Conservation (phyloP, 2,113 vertebrate genomes). For the Erythrocercus mccallii region DNA sequence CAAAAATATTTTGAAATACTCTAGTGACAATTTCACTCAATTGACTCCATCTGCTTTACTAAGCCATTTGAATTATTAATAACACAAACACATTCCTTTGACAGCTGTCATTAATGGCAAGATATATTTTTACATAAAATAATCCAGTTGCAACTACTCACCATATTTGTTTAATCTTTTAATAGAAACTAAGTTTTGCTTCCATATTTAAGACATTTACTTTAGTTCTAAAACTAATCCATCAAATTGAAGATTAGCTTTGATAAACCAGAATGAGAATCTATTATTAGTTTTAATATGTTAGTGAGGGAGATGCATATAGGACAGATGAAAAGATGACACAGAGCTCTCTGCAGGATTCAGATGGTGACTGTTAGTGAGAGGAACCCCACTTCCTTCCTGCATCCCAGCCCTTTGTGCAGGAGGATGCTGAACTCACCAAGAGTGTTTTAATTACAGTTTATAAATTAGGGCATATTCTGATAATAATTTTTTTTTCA, state of each 20-base stretch:
- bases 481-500: not conserved
- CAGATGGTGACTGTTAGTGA: not conserved
- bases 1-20: not conserved
- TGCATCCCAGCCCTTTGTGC: not conserved
- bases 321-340: not conserved
- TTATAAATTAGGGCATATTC: not conserved
- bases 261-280: not conserved
- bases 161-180: not conserved
- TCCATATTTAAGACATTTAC: not conserved
- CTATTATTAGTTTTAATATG: not conserved
- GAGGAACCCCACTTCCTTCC: not conserved
- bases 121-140: not conserved
- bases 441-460: not conserved
- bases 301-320: not conserved
- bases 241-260: not conserved
- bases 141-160: not conserved
- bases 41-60: not conserved
- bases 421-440: not conserved
- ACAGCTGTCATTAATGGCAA: not conserved
- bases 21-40: not conserved
- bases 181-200: not conserved
- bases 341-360: not conserved
- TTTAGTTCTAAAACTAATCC: not conserved
- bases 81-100: not conserved
- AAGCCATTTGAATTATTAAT: not conserved